Conservation (phyloP, 2,113 vertebrate species). For the Falcunculus frontatus region DNA sequence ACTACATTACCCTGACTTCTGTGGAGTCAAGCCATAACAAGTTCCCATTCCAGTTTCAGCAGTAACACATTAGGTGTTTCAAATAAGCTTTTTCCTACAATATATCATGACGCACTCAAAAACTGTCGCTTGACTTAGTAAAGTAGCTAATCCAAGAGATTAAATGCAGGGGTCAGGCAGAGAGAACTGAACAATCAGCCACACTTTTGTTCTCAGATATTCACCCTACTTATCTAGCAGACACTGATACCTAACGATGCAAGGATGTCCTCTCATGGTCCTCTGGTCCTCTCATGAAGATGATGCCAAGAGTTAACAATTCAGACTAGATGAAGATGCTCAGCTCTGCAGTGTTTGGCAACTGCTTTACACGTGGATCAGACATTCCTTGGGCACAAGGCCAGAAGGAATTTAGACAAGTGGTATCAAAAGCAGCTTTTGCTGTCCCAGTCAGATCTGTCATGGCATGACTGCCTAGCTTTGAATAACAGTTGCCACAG, state of each 20-base stretch:
- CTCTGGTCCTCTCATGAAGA: neutral
- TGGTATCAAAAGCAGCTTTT: neutral
- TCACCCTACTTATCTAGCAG: neutral
- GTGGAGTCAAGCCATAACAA: neutral
- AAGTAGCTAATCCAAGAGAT: neutral
- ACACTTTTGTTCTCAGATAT: neutral
- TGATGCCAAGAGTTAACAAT: neutral
- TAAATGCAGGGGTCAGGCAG: neutral
- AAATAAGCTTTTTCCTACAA: neutral
- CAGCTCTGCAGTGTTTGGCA: neutral
- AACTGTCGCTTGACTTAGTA: neutral
- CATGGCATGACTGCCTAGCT: neutral
- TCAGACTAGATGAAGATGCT: neutral
- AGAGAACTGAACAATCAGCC: neutral
- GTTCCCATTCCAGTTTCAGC: neutral
- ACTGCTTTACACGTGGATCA: neutral
- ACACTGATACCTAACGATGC: rapidly evolving
- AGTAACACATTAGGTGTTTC: neutral
- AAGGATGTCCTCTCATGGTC: too few relatives aligned
- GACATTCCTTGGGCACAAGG: rapidly evolving
- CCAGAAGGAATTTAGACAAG: neutral
- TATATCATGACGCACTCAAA: neutral
- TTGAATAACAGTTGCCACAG: neutral
- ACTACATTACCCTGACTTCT: neutral
- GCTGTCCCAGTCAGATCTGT: neutral